These are phyloP conservation scores for Trichogramma dendrolimi DNA, from an alignment of 2,888 invertebrate genomes.

Conservation along the genomic window DNA sequence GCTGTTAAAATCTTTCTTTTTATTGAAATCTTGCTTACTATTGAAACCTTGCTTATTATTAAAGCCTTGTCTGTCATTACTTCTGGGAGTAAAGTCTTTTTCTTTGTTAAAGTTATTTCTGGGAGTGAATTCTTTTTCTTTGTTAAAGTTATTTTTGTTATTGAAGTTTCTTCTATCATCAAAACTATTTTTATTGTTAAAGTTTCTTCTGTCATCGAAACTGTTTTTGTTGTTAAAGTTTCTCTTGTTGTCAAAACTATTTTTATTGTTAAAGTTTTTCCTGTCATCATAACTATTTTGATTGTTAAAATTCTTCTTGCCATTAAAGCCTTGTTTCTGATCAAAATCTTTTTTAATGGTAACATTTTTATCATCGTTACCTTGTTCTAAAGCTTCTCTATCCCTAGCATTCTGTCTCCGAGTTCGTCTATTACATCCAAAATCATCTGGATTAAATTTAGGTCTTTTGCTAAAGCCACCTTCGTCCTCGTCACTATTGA, in stretches of 20 bases:
- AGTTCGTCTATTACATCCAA: neutral
- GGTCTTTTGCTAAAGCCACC: constrained; percentile 32
- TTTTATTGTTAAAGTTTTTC: constrained; percentile 10
- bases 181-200: neutral
- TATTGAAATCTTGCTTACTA: neutral
- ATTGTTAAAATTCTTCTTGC: constrained; percentile 2
- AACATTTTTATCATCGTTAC: no score
- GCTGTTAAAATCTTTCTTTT: neutral
- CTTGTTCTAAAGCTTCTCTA: no score
- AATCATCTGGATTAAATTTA: constrained; percentile 6
- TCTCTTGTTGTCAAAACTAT: neutral
- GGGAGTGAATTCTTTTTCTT: neutral
- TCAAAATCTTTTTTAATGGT: no score
- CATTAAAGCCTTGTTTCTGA: no score
- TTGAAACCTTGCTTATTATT: neutral
- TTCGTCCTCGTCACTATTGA: constrained; percentile 22
- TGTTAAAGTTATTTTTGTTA: constrained; percentile 1
- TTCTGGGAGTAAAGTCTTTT: neutral
- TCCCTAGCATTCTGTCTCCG: no score
- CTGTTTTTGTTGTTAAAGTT: neutral
- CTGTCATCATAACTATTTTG: constrained; percentile 15
- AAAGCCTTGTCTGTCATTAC: neutral
- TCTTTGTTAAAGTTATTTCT: neutral
- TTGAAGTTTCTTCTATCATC: neutral
- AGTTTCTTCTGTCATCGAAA: constrained; percentile 11